A percentile compares a stretch with the other conserved stretches of the same genome.
These are phyloP conservation scores for Hirundo rustica DNA, from an alignment of 2,797 vertebrate species.

Conservation along the genomic window DNA sequence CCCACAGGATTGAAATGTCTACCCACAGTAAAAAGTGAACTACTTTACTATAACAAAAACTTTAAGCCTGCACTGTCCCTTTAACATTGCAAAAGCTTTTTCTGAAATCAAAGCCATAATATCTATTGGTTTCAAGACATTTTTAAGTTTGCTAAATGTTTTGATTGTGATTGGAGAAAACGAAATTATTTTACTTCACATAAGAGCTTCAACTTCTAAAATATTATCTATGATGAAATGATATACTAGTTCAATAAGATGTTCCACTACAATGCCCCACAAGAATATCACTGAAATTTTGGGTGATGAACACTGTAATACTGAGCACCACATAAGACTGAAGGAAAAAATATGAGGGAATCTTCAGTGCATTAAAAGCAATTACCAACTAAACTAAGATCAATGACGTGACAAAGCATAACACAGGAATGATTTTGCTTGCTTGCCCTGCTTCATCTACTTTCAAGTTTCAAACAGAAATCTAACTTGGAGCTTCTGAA, in stretches of 20 bases:
- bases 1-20: not conserved
- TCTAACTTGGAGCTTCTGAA: not conserved
- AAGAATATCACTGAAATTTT: constrained; percentile 33
- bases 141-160: not conserved
- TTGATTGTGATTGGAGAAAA: not conserved
- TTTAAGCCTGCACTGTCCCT: not conserved
- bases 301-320: constrained; percentile 22
- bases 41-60: not conserved
- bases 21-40: not conserved
- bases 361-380: constrained; percentile 55
- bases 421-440: constrained; percentile 24
- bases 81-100: not conserved
- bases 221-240: not conserved
- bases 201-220: not conserved
- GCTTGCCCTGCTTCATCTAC: not conserved
- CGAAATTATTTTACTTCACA: not conserved
- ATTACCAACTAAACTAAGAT: constrained; percentile 55
- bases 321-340: not conserved
- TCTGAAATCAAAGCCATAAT: not conserved
- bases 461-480: constrained; percentile 7
- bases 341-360: constrained; percentile 20
- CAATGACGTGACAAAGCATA: constrained; percentile 12
- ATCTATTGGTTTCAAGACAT: not conserved
- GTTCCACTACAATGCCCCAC: not conserved
- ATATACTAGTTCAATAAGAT: constrained; percentile 21